Base-by-base conservation (phyloP, 2,888 invertebrate genomes). In the Syrphus vitripennis region DNA sequence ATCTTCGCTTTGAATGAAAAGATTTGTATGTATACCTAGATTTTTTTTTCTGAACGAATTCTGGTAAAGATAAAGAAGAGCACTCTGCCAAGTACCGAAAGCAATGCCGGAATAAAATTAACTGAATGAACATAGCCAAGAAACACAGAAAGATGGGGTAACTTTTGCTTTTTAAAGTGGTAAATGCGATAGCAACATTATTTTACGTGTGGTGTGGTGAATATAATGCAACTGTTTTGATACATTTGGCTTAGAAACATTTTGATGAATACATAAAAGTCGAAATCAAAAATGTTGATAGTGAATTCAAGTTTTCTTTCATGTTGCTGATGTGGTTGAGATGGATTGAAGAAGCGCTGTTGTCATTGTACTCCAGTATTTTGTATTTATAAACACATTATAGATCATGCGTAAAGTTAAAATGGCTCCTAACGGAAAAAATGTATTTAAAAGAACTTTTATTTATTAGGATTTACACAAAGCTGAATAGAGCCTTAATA, bases 51-150 rank as follows among this genome's bases (percentile, higher is more conserved):
- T n/a, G 29, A 29, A n/a, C 0, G 4, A 9, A 16, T 34, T 42
- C 21, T 24, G n/a, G 10, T 26, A 29, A 12, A 24, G 16, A 48
- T 26, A 29, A 12, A 24, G 16, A 48, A 14, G 3, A 19, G 26
- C 48, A 21, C 37, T 48, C 16, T 1, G 19, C n/a, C n/a, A n/a
- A n/a, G 1, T 9, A 67, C 74, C 42, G 61, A 24, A 26, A 61
- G 26, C 69, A 61, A 61, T 42, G 61, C 50, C 75, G 75, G 55
- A 75, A 63, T 19, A 63, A 53, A 75, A 55, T 61, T 75, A 70
- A 81, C 81, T 81, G 75, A 81, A 81, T 70, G 69, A 69, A 75
- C 21, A 21, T n/a, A 12, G 21, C 6, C n/a, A 4, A 55, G 26
- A 67, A 67, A 74, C 67, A 34, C 45, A 53, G 50, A 72, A 21